A percentile compares a stretch with the other conserved stretches of the same genome.
phyloP scores from a whole-genome alignment of 1,140 invertebrate genomes.

The Brachionus plicatilis region DNA sequence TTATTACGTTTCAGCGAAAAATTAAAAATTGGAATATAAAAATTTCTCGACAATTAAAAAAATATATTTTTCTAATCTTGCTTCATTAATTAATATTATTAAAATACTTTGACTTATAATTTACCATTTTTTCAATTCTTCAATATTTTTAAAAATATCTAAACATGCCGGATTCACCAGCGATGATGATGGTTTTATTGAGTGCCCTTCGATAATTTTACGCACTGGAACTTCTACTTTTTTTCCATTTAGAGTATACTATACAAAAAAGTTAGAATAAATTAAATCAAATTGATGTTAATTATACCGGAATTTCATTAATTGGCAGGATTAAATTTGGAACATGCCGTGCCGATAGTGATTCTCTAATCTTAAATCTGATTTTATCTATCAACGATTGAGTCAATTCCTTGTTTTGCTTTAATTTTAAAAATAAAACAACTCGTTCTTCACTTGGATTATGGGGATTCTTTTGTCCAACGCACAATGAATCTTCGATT shows the following conservation, averaged over 20 bases:
- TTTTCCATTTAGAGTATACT: conserved; percentile 63
- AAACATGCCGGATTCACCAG: conserved; percentile 32
- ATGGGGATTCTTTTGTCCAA: conserved; percentile 53
- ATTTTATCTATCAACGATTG: conserved; percentile 53
- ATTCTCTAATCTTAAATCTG: conserved; percentile 53
- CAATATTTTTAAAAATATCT: conserved; percentile 9
- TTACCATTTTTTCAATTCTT: conserved; percentile 23
- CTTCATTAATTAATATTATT: background rate
- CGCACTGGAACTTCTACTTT: conserved; percentile 63
- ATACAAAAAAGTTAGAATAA: background rate
- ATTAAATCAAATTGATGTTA: background rate
- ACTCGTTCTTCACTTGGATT: conserved; percentile 58
- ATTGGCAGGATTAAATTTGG: conserved; percentile 57
- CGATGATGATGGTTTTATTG: conserved; percentile 40
- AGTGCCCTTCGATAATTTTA: conserved; percentile 57
- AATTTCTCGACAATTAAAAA: background rate
- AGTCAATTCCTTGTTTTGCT: conserved; percentile 49
- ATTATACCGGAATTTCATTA: conserved; percentile 59
- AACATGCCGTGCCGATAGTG: conserved; percentile 59
- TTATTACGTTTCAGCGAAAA: background rate
- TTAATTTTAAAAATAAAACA: conserved; percentile 60
- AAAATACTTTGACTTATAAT: background rate
- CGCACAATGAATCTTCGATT: conserved; percentile 60
- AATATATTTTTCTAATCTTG: background rate
- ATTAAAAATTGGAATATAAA: background rate